phyloP scores from a whole-genome alignment of 2,888 invertebrate genomes.

The Phania funesta region DNA sequence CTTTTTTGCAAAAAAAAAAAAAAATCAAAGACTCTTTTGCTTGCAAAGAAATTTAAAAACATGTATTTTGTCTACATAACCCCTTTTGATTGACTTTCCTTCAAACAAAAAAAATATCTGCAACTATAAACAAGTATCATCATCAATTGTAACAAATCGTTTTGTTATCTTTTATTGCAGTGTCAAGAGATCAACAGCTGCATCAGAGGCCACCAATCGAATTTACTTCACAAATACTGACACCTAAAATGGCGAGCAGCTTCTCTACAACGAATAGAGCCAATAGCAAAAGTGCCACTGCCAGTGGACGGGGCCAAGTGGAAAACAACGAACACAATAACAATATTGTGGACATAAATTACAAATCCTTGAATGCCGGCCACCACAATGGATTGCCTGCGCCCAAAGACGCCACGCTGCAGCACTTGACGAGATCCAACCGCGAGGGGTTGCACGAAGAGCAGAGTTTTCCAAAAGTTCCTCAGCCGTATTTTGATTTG shows the following conservation, averaged over 20 bases:
- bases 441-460: slow-evolving; percentile 32
- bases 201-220: slow-evolving; percentile 36
- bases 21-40: no score
- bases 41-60: background rate
- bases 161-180: slow-evolving; percentile 52
- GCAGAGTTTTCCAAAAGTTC: slow-evolving; percentile 68
- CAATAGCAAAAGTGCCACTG: slow-evolving; percentile 27
- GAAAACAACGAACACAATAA: slow-evolving; percentile 61
- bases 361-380: slow-evolving; percentile 55
- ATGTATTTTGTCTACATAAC: background rate
- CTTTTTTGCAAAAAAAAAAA: no score
- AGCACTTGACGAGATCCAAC: slow-evolving; percentile 12
- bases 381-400: slow-evolving; percentile 53
- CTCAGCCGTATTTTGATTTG: slow-evolving; percentile 90
- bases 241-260: slow-evolving; percentile 66
- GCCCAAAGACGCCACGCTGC: slow-evolving; percentile 34
- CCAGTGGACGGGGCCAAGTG: slow-evolving; percentile 15
- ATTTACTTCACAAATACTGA: slow-evolving; percentile 50
- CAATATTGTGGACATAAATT: slow-evolving; percentile 68
- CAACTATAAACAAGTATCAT: slow-evolving; percentile 18
- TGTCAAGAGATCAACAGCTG: slow-evolving; percentile 50
- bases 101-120: background rate
- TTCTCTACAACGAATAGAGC: slow-evolving; percentile 34
- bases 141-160: slow-evolving; percentile 31
- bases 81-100: background rate